Evolutionary conservation across 2,888 invertebrate species (phyloP).

Genomic region (Apodemia zela): DNA sequence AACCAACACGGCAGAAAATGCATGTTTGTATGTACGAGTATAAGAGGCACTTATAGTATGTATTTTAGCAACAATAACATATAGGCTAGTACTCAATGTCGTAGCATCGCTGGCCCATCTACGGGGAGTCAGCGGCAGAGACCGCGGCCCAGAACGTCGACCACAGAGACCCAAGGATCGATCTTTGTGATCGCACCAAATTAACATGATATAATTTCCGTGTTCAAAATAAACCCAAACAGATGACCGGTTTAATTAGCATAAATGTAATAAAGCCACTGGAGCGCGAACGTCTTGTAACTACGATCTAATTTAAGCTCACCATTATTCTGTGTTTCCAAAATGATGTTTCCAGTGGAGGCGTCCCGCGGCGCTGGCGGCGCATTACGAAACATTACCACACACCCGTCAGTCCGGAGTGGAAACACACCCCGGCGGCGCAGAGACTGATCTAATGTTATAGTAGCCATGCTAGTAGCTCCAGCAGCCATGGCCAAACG

Average conservation of each 20-base stretch:
- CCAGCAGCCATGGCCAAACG: too few relatives aligned
- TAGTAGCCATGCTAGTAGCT: too few relatives aligned
- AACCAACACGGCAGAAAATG: too few relatives aligned
- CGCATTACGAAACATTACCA: background rate
- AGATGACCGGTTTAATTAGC: slow-evolving; percentile 11
- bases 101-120: too few relatives aligned
- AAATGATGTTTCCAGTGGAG: background rate
- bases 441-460: background rate
- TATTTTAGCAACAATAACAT: too few relatives aligned
- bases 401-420: background rate
- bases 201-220: slow-evolving; percentile 3
- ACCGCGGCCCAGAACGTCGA: background rate
- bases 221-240: slow-evolving; percentile 2
- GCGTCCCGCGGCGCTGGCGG: background rate
- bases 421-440: background rate
- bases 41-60: too few relatives aligned
- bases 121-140: background rate
- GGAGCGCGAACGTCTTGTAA: slow-evolving; percentile 7
- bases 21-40: too few relatives aligned
- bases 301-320: slow-evolving; percentile 9
- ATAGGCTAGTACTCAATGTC: too few relatives aligned
- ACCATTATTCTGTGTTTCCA: slow-evolving; percentile 2
- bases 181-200: background rate
- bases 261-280: slow-evolving; percentile 15
- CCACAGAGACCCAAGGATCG: too few relatives aligned